Conservation (phyloP, 2,113 vertebrate genomes). For the Parus major region DNA sequence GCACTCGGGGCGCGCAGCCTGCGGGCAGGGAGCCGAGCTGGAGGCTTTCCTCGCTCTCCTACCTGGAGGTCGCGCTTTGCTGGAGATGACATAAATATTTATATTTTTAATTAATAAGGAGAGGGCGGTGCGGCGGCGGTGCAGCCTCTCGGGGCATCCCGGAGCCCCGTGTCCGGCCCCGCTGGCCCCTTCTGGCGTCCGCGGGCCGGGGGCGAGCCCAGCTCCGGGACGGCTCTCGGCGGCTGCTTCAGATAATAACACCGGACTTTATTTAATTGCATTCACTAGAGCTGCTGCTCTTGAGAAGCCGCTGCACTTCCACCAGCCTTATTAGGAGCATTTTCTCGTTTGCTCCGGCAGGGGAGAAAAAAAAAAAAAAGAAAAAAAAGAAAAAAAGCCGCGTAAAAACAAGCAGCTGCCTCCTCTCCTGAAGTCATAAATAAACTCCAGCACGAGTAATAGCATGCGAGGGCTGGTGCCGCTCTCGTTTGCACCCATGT, state of each 20-base stretch:
- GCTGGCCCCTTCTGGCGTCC: neutral
- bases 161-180: neutral
- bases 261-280: neutral
- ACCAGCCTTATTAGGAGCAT: conserved; percentile 41
- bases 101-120: neutral
- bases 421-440: neutral
- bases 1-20: neutral
- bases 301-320: conserved; percentile 34
- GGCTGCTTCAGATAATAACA: neutral
- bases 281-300: neutral
- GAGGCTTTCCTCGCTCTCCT: neutral
- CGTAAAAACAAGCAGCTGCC: neutral
- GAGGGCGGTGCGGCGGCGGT: neutral
- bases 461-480: neutral
- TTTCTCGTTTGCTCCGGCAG: neutral
- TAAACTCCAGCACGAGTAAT: neutral
- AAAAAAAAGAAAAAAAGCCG: neutral
- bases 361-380: neutral
- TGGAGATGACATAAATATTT: neutral
- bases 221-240: neutral
- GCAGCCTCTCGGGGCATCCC: neutral
- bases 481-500: neutral
- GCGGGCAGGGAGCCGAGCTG: neutral
- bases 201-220: neutral
- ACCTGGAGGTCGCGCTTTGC: neutral